These are phyloP conservation scores for Pyrrhia umbra DNA, from an alignment of 2,888 invertebrate species.

Conservation along the genomic window DNA sequence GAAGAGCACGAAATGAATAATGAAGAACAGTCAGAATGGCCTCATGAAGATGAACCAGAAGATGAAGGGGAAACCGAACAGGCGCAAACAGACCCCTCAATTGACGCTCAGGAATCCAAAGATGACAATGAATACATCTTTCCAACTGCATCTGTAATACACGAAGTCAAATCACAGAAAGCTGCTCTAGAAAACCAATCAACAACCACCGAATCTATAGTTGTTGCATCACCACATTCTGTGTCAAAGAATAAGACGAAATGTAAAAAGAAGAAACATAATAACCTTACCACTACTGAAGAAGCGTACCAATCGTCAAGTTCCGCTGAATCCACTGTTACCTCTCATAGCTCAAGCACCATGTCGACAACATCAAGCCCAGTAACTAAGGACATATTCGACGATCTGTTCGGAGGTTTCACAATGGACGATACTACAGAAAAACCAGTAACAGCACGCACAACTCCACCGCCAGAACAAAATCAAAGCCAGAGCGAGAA, in stretches of 20 bases:
- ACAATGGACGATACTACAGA: constrained; percentile 71
- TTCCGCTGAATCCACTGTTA: constrained; percentile 54
- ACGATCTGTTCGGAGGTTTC: constrained; percentile 78
- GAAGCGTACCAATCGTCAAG: constrained; percentile 46
- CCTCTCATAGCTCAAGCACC: constrained; percentile 43
- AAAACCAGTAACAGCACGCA: constrained; percentile 51
- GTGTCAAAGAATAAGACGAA: constrained; percentile 80
- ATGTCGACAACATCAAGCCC: constrained; percentile 66
- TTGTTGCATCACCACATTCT: constrained; percentile 65
- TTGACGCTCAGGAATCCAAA: constrained; percentile 69
- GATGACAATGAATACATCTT: constrained; percentile 79
- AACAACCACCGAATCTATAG: constrained; percentile 66
- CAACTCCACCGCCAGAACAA: constrained; percentile 60
- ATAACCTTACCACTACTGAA: constrained; percentile 67
- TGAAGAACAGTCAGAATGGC: constrained; percentile 57
- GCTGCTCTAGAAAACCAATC: constrained; percentile 66
- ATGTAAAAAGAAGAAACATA: constrained; percentile 84
- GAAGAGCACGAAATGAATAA: constrained; percentile 67
- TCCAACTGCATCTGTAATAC: constrained; percentile 64
- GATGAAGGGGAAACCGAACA: constrained; percentile 54
- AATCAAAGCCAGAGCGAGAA: constrained; percentile 73
- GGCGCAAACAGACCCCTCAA: constrained; percentile 53
- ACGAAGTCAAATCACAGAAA: constrained; percentile 58
- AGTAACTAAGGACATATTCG: constrained; percentile 74
- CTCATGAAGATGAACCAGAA: constrained; percentile 26